phyloP scores from a whole-genome alignment of 2,888 invertebrate genomes.

The Andrena trimmerana region DNA sequence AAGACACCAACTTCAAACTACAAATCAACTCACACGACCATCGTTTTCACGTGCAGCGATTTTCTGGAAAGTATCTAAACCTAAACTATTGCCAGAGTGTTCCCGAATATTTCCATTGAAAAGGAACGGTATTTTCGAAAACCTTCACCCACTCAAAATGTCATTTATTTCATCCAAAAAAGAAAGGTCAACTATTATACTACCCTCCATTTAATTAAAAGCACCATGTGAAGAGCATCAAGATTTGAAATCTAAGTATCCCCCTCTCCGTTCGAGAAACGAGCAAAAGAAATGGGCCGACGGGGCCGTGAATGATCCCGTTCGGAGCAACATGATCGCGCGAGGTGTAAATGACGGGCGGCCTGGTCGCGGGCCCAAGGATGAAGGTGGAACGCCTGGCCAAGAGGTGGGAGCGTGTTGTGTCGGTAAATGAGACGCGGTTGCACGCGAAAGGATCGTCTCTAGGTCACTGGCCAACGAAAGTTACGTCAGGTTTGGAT shows the following conservation, averaged over 20 bases:
- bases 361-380: not conserved
- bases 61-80: too few relatives aligned
- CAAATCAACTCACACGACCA: too few relatives aligned
- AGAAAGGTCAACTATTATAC: too few relatives aligned
- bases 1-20: too few relatives aligned
- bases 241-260: not conserved
- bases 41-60: too few relatives aligned
- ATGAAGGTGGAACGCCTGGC: constrained; percentile 2
- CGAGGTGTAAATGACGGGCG: constrained; percentile 21
- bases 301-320: constrained; percentile 1
- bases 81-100: too few relatives aligned
- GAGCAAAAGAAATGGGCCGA: not conserved
- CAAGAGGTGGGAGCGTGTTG: constrained; percentile 16
- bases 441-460: constrained; percentile 79
- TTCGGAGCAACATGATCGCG: constrained; percentile 5
- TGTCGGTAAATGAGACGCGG: constrained; percentile 66
- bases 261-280: not conserved
- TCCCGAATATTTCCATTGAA: too few relatives aligned
- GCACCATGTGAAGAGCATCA: too few relatives aligned
- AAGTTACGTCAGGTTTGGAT: constrained; percentile 82
- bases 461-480: constrained; percentile 83
- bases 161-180: too few relatives aligned
- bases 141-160: too few relatives aligned
- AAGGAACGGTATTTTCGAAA: too few relatives aligned
- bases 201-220: too few relatives aligned